Evolutionary conservation across 2,888 invertebrate species (phyloP), one percentile per base, ranked within the genome.

Genomic region (Siphlonurus alternatus): DNA sequence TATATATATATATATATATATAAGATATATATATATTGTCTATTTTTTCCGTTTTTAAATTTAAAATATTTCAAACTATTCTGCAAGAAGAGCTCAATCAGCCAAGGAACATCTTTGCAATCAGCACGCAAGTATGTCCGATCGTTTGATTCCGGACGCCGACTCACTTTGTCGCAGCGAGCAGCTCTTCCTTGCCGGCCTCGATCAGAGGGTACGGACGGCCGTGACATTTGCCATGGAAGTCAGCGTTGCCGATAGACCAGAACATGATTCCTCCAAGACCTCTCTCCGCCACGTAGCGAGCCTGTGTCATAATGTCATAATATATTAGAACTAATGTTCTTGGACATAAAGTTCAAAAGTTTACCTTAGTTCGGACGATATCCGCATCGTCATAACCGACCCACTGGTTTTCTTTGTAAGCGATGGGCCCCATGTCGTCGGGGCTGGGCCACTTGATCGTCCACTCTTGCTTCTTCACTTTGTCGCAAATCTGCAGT

Each of bases 241-340:
- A 95, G 73, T 95, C 94, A 68, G 95, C 94, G 74, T 93, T 94
- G 76, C 94, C 94, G 69, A 95, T 88, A 0, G 93, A 89, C 91
- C 91, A 92, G 76, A 90, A 90, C 91, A 91, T 91, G 62, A 91
- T 90, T 23, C 94, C 94, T 70, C 94, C 94, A 23, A 94, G 80
- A 63, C 85, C 84, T 69, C 89, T 87, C 66, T 91, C 87, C 38
- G 86, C 88, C 1, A 91, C 93, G 72, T 92, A 94, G 70, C 86
- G 83, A 0, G 90, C 86, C 80, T 76, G 64, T 2, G 65, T 63
- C 25, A 25, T n/a, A n/a, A n/a, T n/a, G n/a, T n/a, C n/a, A n/a
- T 2, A 54, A 24, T 20, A 25, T 1, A 3, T 2, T 56, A 15
- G 18, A 2, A 56, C 20, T 22, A 56, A 56, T 22, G 56, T 22